Percentiles rank a stretch among this genome's conserved stretches.
These are phyloP conservation scores for Amazona guildingii DNA, from an alignment of 2,113 vertebrate genomes.

Conservation along the genomic window DNA sequence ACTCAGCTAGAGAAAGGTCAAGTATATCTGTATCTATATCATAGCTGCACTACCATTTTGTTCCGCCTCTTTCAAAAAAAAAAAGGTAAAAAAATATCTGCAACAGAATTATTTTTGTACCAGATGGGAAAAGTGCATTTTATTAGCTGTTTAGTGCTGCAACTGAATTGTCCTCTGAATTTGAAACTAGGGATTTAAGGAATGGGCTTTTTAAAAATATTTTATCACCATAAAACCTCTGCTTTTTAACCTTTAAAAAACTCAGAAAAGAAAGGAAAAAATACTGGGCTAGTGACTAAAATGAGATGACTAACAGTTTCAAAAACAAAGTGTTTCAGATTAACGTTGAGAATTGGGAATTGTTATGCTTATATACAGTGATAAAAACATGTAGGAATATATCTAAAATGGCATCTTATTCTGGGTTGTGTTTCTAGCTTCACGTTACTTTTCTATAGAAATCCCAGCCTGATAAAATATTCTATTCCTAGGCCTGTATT, in stretches of 20 bases:
- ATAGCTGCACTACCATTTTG: neutral
- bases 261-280: neutral
- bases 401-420: neutral
- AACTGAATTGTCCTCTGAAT: neutral
- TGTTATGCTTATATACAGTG: neutral
- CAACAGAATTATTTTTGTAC: neutral
- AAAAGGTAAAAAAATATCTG: neutral
- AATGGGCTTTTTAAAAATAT: neutral
- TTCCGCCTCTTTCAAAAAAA: neutral
- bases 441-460: neutral
- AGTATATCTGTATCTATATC: neutral
- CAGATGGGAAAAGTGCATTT: accelerated
- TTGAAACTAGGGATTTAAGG: neutral
- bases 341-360: neutral
- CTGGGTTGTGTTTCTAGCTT: neutral
- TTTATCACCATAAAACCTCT: neutral
- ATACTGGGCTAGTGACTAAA: neutral
- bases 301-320: neutral
- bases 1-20: neutral
- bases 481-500: neutral
- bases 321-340: neutral
- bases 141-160: neutral
- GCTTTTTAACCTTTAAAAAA: neutral
- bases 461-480: neutral
- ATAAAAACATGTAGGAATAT: neutral